These are phyloP conservation scores for Acrocephalus kingi DNA, from an alignment of 2,113 vertebrate genomes.

Conservation along the genomic window DNA sequence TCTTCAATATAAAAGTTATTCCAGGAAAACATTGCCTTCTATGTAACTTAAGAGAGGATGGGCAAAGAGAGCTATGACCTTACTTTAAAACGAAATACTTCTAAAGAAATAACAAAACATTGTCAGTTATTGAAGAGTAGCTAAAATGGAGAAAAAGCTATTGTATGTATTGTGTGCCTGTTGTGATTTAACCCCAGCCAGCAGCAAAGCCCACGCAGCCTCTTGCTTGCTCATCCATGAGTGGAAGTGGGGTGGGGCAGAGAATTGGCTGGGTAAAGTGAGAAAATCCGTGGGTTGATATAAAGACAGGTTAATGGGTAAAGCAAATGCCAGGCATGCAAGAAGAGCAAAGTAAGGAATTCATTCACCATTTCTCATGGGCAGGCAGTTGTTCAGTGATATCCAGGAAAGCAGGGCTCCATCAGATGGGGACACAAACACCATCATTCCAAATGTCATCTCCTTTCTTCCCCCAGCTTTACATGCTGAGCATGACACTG, in stretches of 20 bases:
- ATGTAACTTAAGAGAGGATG: not conserved
- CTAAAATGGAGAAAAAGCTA: not conserved
- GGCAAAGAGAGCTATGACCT: not conserved
- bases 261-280: too few species aligned
- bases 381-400: not conserved
- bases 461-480: not conserved
- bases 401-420: not conserved
- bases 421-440: not conserved
- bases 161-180: accelerated
- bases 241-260: too few species aligned
- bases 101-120: not conserved
- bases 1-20: not conserved
- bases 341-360: not conserved
- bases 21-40: not conserved
- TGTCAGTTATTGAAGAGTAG: not conserved
- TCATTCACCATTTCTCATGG: not conserved
- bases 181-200: not conserved
- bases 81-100: not conserved
- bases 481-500: too few species aligned
- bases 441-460: not conserved
- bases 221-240: too few species aligned
- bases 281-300: not conserved
- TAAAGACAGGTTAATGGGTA: not conserved
- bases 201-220: not conserved
- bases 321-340: not conserved